Evolutionary conservation across 1,140 invertebrate genomes (phyloP), one percentile per base, ranked within the genome.

Genomic region (Trichonephila clavata): DNA sequence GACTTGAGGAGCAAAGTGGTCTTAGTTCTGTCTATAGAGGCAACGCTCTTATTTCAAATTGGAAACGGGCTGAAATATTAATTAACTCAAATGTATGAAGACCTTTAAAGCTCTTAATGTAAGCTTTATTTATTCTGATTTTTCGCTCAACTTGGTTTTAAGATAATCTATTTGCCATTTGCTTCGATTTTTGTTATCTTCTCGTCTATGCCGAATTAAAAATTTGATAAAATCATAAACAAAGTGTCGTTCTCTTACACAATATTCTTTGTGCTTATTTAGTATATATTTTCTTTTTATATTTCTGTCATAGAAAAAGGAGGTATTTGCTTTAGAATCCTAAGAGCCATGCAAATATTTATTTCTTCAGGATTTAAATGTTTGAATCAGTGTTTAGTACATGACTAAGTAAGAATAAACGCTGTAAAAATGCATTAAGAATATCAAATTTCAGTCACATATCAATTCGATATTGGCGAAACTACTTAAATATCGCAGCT

Each of bases 1-100:
- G 24, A 86, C 14, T 60, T 24, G 20, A 32, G 50, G 18, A 27
- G 71, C 32, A 83, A 90, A 90, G 77, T 90, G 89, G 89, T 87
- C 24, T 63, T 27, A 20, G n/a, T 63, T 63, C 16, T 1, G 27
- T 20, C 32, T 27, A 14, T 65, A 24, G 32, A 65, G 39, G 32
- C 57, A 4, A 32, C 21, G 32, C 8, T 24, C 86, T 84, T 84
- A 84, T 57, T 59, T 84, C 83, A 57, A 84, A 14, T 84, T 84
- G 10, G 20, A 60, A 21, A 21, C 21, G 4, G n/a, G 21, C 10
- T 14, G 83, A 50, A 84, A 50, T 24, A 60, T 84, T 84, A 84
- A 84, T 84, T 84, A 84, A 84, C 16, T 43, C 43, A 84, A 84
- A 59, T n/a, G 43, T 27, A 77, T 39, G 71, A 77, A 39, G 71